Evolutionary conservation across 2,113 vertebrate genomes (phyloP).

Genomic region (human): DNA sequence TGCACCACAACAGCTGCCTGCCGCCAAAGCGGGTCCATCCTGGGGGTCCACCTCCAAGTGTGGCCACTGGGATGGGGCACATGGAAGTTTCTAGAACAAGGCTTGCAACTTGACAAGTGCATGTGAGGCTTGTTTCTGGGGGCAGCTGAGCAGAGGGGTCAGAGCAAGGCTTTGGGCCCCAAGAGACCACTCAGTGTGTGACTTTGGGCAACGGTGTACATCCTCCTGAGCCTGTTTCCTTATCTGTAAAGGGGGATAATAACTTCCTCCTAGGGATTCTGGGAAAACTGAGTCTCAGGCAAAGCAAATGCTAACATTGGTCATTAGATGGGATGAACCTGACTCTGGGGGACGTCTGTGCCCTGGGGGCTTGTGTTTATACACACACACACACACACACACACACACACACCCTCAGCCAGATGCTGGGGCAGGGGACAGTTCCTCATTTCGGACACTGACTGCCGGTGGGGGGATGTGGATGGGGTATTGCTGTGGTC

Average conservation of each 20-base stretch:
- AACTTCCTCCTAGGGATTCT: not conserved
- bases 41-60: not conserved
- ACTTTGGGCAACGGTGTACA: not conserved
- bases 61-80: too few relatives aligned
- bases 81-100: slow-evolving; percentile 5
- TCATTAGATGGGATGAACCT: not conserved
- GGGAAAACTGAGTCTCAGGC: not conserved
- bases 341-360: not conserved
- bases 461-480: not conserved
- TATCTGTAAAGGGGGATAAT: not conserved
- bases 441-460: slow-evolving; percentile 58
- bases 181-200: not conserved
- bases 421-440: not conserved
- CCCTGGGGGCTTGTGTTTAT: not conserved
- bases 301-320: not conserved
- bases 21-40: accelerated
- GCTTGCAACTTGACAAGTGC: not conserved
- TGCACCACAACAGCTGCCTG: not conserved
- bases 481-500: not conserved
- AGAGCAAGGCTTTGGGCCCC: not conserved
- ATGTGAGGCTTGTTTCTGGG: not conserved
- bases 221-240: not conserved
- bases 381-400: not conserved
- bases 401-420: not conserved
- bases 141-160: not conserved